Percentiles rank a stretch among this genome's conserved stretches.
These are phyloP conservation scores for Coelopa frigida DNA, from an alignment of 1,140 invertebrate genomes.

Conservation along the genomic window DNA sequence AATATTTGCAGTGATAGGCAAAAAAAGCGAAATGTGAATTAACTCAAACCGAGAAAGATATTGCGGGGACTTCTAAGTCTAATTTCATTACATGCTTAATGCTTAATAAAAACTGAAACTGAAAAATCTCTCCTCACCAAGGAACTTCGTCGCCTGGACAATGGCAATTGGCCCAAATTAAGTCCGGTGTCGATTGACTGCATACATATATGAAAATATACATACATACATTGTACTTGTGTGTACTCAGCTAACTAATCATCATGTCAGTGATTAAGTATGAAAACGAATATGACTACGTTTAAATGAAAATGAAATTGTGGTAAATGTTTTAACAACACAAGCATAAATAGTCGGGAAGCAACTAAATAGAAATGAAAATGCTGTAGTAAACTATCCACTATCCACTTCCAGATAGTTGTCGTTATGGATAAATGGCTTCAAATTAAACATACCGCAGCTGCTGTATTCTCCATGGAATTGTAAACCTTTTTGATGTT, in stretches of 20 bases:
- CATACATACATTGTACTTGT: slow-evolving; percentile 6
- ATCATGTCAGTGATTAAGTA: not conserved
- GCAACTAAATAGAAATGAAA: slow-evolving; percentile 5
- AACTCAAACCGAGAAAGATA: too few species aligned
- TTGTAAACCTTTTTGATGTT: slow-evolving; percentile 50
- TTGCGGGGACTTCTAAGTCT: too few species aligned
- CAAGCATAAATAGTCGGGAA: too few species aligned
- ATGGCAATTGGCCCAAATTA: slow-evolving; percentile 17
- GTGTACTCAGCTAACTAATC: slow-evolving; percentile 3
- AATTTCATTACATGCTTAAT: too few species aligned
- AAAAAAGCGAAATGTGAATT: too few species aligned
- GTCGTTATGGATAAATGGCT: not conserved
- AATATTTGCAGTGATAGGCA: too few species aligned
- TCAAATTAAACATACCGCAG: slow-evolving; percentile 40
- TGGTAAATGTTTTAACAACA: too few species aligned
- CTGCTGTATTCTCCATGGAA: slow-evolving; percentile 53
- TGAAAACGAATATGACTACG: not conserved
- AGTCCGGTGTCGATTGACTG: slow-evolving; percentile 19
- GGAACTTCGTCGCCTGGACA: slow-evolving; percentile 12
- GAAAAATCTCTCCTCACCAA: slow-evolving; percentile 17
- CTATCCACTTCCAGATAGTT: too few species aligned
- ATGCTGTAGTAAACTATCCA: not conserved
- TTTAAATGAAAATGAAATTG: not conserved
- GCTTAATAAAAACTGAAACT: too few species aligned
- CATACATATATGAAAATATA: slow-evolving; percentile 14